phyloP scores from a whole-genome alignment of 2,113 vertebrate species.

The Vimba vimba region DNA sequence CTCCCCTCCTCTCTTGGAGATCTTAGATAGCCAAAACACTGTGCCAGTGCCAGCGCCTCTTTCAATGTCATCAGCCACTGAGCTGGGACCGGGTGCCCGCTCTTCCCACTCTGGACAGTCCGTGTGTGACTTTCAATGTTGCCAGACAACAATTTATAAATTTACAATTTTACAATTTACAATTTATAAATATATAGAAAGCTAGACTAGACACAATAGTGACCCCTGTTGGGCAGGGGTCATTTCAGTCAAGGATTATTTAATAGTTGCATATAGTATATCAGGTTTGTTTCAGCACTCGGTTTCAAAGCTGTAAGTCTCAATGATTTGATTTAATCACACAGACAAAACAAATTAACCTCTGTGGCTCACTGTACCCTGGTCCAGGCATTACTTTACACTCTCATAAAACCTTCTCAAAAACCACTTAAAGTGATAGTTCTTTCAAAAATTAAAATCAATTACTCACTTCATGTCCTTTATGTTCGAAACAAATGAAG shows the following conservation, averaged over 20 bases:
- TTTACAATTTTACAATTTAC: background rate
- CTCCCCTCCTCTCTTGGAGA: conserved; percentile 64
- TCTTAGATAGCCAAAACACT: conserved; percentile 75
- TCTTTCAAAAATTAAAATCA: too few species aligned
- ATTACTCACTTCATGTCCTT: too few species aligned
- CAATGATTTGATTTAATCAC: background rate
- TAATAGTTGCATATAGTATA: background rate
- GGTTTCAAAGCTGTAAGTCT: background rate
- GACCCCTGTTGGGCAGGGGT: too few species aligned
- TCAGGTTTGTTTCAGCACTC: background rate
- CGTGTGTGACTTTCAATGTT: background rate
- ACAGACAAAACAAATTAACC: background rate
- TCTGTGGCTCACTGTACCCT: background rate
- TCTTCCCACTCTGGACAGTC: conserved; percentile 56
- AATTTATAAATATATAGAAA: background rate
- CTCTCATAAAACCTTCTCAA: background rate
- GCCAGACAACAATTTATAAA: conserved; percentile 6
- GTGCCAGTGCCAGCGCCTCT: conserved; percentile 66
- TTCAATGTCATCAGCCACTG: conserved; percentile 78
- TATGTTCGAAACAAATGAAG: too few species aligned
- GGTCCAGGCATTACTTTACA: background rate
- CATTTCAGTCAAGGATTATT: background rate
- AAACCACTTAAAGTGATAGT: background rate
- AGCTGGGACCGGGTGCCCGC: conserved; percentile 69
- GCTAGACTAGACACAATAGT: background rate